phyloP scores from a whole-genome alignment of 2,797 vertebrate genomes.

The Enteromius argenteus region DNA sequence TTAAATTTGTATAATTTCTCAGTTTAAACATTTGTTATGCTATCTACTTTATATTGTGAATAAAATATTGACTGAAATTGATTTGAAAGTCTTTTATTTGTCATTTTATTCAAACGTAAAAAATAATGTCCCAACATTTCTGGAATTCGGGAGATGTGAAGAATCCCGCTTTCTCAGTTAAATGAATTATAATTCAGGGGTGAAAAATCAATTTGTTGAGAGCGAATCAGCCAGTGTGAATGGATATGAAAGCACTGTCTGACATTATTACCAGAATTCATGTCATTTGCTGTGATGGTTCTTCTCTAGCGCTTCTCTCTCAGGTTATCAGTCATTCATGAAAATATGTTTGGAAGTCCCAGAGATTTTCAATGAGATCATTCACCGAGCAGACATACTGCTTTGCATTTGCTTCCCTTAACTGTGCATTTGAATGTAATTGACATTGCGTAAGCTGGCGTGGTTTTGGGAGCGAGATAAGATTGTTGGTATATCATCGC shows the following conservation, averaged over 20 bases:
- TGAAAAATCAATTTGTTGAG: background rate
- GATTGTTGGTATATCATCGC: slow-evolving; percentile 46
- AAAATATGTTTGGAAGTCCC: slow-evolving; percentile 30
- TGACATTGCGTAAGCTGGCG: slow-evolving; percentile 46
- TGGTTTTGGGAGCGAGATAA: slow-evolving; percentile 44
- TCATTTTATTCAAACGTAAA: too few species aligned
- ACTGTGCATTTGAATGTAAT: slow-evolving; percentile 62
- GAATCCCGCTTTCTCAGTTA: background rate
- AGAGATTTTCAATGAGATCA: slow-evolving; percentile 16
- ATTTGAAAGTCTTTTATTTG: too few species aligned
- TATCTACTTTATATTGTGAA: too few species aligned
- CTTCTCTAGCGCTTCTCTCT: background rate
- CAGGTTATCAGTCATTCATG: slow-evolving; percentile 29
- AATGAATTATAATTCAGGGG: background rate
- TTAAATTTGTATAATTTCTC: too few species aligned
- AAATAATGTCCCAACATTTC: too few species aligned
- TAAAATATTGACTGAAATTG: too few species aligned
- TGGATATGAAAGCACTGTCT: background rate
- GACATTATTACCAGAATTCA: background rate
- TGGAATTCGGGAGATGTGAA: background rate
- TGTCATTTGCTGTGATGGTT: background rate
- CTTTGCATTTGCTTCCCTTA: slow-evolving; percentile 63
- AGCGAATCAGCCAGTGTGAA: background rate
- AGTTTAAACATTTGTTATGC: too few species aligned
- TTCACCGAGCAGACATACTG: slow-evolving; percentile 42